These are phyloP conservation scores for Frieseomelitta varia DNA, from an alignment of 1,140 invertebrate genomes.

Conservation along the genomic window DNA sequence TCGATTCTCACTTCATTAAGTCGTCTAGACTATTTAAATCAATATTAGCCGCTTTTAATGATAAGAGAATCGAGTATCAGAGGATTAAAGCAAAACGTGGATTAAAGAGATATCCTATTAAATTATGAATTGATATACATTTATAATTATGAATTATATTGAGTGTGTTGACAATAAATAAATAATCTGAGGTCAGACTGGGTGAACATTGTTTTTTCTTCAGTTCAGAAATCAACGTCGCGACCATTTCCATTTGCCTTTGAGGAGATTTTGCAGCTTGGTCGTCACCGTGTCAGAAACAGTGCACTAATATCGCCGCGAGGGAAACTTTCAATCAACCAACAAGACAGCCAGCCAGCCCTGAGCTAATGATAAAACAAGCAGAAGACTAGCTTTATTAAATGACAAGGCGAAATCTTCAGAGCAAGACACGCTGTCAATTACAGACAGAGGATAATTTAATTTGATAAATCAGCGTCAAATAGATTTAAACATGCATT, in stretches of 20 bases:
- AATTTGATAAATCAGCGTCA: background rate
- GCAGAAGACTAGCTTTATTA: background rate
- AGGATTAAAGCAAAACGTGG: background rate
- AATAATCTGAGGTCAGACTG: background rate
- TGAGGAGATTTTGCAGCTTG: background rate
- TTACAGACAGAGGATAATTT: background rate
- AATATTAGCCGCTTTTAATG: background rate
- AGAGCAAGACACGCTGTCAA: no score
- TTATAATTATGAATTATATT: no score
- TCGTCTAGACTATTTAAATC: background rate
- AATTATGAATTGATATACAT: background rate
- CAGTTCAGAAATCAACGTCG: background rate
- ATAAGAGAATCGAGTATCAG: background rate
- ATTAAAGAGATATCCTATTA: background rate
- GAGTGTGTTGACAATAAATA: background rate
- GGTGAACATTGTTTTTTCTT: background rate
- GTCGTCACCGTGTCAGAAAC: background rate
- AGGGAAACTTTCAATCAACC: slow-evolving; percentile 24
- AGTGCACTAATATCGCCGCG: background rate
- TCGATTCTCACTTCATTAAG: background rate
- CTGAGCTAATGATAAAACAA: background rate
- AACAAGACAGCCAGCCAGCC: background rate
- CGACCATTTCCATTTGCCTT: background rate
- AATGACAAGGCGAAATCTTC: background rate
- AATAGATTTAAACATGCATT: background rate